Percentiles rank a stretch among this genome's conserved stretches.
Conservation (phyloP, 2,113 vertebrate species). For the Labrus mixtus region DNA sequence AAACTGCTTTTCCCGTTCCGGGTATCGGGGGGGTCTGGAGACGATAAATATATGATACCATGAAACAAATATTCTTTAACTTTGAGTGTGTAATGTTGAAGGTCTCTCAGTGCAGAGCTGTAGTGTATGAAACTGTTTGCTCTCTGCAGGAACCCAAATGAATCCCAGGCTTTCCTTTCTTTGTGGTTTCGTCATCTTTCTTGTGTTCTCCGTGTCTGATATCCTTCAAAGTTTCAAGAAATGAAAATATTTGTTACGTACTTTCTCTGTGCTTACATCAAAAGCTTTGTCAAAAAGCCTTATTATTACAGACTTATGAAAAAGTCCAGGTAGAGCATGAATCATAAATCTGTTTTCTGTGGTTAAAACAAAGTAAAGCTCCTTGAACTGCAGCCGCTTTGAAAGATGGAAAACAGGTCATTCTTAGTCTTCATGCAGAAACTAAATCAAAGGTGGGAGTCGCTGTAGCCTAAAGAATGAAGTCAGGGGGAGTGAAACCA, state of each 20-base stretch:
- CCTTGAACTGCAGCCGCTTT: conserved; percentile 27
- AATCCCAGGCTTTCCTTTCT: conserved; percentile 8
- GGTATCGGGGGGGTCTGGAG: too few relatives aligned
- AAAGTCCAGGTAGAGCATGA: conserved; percentile 46
- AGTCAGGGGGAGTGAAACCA: conserved; percentile 57
- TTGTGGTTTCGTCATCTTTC: neutral
- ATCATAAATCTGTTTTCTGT: conserved; percentile 33
- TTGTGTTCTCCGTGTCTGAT: neutral
- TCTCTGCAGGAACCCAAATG: neutral
- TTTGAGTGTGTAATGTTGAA: neutral
- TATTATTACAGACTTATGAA: conserved; percentile 27
- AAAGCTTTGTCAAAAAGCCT: conserved; percentile 35
- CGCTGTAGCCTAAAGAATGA: conserved; percentile 33
- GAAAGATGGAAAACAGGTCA: conserved; percentile 63
- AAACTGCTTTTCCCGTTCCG: too few relatives aligned
- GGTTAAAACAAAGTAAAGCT: conserved; percentile 38
- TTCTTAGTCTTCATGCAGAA: conserved; percentile 45
- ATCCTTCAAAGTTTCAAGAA: conserved; percentile 1
- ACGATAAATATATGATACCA: too few relatives aligned
- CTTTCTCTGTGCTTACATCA: conserved; percentile 44
- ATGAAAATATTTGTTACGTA: conserved; percentile 6
- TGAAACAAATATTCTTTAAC: too few relatives aligned
- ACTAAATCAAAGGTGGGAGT: conserved; percentile 67
- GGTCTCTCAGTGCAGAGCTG: neutral
- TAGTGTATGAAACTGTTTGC: neutral